Percentiles rank a stretch among this genome's conserved stretches.
Evolutionary conservation across 2,888 invertebrate genomes (phyloP).

Genomic region (Lepidocyrtinus sp.): DNA sequence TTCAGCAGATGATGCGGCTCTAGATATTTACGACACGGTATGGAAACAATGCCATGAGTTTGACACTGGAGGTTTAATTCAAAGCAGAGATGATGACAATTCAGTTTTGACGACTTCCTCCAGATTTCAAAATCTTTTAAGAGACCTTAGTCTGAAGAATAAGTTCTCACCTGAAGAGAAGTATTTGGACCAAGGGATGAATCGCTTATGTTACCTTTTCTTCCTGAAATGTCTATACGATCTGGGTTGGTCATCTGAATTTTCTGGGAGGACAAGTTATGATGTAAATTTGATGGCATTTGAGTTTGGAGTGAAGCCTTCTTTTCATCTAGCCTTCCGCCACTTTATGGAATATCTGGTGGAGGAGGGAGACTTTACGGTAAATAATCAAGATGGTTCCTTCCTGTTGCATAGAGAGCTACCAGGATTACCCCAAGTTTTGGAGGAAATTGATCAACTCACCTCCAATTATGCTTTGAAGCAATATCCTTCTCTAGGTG

Average conservation of each 20-base stretch:
- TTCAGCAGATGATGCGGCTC: too few species aligned
- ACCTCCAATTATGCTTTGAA: too few species aligned
- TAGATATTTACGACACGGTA: not conserved
- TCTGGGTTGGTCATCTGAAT: slow-evolving; percentile 11
- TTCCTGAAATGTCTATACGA: slow-evolving; percentile 17
- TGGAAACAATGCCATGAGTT: not conserved
- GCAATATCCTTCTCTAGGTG: not conserved
- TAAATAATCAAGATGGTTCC: not conserved
- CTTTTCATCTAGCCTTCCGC: not conserved
- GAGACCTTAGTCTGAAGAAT: not conserved
- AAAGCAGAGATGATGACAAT: too few species aligned
- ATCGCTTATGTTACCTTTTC: slow-evolving; percentile 12
- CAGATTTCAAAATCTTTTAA: not conserved
- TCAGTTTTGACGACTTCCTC: too few species aligned
- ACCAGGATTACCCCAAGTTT: not conserved
- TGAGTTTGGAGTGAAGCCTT: not conserved
- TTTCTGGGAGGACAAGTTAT: not conserved
- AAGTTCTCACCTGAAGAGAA: not conserved
- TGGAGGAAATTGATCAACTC: too few species aligned
- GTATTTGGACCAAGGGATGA: not conserved
- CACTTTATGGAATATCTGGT: not conserved
- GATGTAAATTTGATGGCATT: not conserved
- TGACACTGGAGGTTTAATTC: too few species aligned
- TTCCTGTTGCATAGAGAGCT: not conserved
- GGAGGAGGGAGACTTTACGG: not conserved